Conservation (phyloP, 30 jellyfish, hydroid and myxozoan species). For the Cassiopea xamachana region DNA sequence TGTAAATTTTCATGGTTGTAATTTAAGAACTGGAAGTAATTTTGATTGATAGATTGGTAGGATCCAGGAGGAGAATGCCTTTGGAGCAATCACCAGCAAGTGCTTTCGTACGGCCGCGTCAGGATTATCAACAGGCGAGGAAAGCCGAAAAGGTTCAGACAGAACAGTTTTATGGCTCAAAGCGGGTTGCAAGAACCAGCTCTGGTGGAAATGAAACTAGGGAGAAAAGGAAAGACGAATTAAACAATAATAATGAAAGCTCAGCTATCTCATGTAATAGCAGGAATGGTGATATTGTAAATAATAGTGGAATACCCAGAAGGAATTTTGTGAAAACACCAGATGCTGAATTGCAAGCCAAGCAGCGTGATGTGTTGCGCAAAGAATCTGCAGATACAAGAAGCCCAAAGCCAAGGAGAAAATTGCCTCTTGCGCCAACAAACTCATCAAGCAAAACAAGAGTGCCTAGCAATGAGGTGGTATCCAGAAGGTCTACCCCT, state of each 20-base stretch:
- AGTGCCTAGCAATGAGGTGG: slow-evolving; percentile 6
- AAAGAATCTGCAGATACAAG: slow-evolving; percentile 35
- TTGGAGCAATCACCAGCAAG: slow-evolving; percentile 50
- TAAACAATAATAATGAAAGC: slow-evolving; percentile 31
- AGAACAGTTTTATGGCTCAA: slow-evolving; percentile 38
- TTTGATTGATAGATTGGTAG: background rate
- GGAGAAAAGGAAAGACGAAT: slow-evolving; percentile 20
- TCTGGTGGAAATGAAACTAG: slow-evolving; percentile 28
- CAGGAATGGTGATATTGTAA: background rate
- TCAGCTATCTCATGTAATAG: background rate
- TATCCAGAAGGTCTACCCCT: slow-evolving; percentile 28
- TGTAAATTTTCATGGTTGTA: background rate
- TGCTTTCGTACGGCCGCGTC: slow-evolving; percentile 67
- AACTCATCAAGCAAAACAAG: slow-evolving; percentile 45
- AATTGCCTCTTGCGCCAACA: slow-evolving; percentile 52
- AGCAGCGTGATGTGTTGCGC: slow-evolving; percentile 16
- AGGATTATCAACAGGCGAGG: slow-evolving; percentile 43
- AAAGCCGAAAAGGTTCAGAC: slow-evolving; percentile 55
- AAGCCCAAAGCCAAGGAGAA: slow-evolving; percentile 65
- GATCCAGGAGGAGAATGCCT: slow-evolving; percentile 14
- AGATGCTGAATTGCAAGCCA: slow-evolving; percentile 21
- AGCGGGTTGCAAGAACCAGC: background rate
- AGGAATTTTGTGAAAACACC: slow-evolving; percentile 31
- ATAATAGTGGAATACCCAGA: slow-evolving; percentile 55
- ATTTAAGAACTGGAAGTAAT: background rate